Percentiles rank a stretch among this genome's conserved stretches.
Evolutionary conservation across 1,140 invertebrate genomes (phyloP).

Genomic region (Mizuhopecten yessoensis): DNA sequence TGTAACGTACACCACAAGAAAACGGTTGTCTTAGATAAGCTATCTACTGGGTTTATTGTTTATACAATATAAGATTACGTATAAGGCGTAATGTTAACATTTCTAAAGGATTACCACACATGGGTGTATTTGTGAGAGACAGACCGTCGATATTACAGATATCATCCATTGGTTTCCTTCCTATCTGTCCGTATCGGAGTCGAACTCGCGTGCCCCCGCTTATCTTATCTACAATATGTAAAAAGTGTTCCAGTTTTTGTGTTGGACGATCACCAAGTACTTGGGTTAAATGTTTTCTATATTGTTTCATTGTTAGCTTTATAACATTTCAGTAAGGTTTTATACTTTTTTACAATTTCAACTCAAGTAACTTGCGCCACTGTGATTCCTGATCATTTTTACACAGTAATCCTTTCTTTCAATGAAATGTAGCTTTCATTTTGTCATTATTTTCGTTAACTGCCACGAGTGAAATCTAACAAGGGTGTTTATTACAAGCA

Average conservation of each 20-base stretch:
- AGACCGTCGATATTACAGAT: background rate
- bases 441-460: no score
- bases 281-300: background rate
- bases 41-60: background rate
- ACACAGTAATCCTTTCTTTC: no score
- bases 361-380: no score
- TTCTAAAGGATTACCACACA: background rate
- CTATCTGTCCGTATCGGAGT: background rate
- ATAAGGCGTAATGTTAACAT: background rate
- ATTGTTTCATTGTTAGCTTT: background rate
- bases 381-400: no score
- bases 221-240: conserved; percentile 31
- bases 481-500: no score
- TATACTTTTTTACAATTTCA: background rate
- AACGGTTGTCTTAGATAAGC: no score
- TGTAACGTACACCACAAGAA: background rate
- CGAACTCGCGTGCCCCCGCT: background rate
- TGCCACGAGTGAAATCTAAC: no score
- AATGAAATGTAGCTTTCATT: no score
- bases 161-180: background rate
- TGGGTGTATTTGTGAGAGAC: background rate
- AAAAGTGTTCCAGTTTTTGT: background rate
- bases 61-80: background rate
- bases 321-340: background rate
- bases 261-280: conserved; percentile 10